Percentiles rank a stretch among this genome's conserved stretches.
Conservation (phyloP, 2,888 invertebrate species). For the Dorcus parallelipipedus region DNA sequence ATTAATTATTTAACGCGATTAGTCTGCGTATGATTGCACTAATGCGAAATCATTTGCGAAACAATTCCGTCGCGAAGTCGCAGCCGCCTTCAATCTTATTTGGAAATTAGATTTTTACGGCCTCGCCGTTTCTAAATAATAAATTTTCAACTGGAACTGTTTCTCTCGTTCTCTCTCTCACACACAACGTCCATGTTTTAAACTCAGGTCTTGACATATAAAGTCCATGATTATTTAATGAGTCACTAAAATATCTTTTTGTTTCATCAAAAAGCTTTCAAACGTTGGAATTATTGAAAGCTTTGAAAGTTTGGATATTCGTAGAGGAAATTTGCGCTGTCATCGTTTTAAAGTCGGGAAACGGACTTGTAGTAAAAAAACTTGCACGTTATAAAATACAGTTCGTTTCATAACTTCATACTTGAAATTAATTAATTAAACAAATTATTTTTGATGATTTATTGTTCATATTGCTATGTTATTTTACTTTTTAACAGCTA, state of each 20-base stretch:
- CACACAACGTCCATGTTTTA: not conserved
- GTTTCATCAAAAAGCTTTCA: constrained; percentile 17
- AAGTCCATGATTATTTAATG: constrained; percentile 16
- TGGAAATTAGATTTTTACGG: no score
- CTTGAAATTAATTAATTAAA: no score
- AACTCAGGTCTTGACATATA: constrained; percentile 34
- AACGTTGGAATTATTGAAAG: constrained; percentile 19
- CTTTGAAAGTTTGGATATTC: not conserved
- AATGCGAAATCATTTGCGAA: constrained; percentile 1
- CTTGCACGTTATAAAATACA: no score
- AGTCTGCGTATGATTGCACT: constrained; percentile 1
- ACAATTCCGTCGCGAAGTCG: not conserved
- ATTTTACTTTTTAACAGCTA: no score
- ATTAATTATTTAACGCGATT: constrained; percentile 26
- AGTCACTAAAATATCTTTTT: constrained; percentile 11
- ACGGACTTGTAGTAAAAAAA: no score
- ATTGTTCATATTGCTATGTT: no score
- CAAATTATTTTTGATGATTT: no score
- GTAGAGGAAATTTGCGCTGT: no score
- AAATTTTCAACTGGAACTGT: no score
- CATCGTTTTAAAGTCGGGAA: no score
- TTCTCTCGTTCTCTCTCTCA: not conserved
- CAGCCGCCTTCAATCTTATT: not conserved
- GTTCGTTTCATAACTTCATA: no score
- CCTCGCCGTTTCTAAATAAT: no score